Evolutionary conservation across 2,797 vertebrate genomes (phyloP).

Genomic region (Cossypha heuglini): DNA sequence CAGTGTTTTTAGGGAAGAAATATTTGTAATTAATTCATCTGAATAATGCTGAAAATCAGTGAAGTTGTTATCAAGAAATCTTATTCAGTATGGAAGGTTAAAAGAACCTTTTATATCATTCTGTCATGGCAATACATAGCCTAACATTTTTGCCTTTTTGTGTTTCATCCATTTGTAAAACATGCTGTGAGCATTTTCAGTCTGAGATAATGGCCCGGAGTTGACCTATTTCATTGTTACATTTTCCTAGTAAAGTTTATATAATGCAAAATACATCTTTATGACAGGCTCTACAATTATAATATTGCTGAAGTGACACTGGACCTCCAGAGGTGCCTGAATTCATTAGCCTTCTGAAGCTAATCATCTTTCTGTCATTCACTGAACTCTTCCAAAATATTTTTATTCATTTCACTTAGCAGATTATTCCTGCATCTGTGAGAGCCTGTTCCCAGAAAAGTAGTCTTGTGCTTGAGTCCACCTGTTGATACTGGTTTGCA

Average conservation of each 20-base stretch:
- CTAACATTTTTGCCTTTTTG: not conserved
- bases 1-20: not conserved
- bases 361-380: slow-evolving; percentile 36
- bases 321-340: slow-evolving; percentile 4
- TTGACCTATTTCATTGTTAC: slow-evolving; percentile 33
- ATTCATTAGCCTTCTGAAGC: slow-evolving; percentile 45
- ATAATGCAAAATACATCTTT: slow-evolving; percentile 49
- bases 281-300: slow-evolving; percentile 37
- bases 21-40: not conserved
- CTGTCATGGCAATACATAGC: not conserved
- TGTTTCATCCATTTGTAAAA: not conserved
- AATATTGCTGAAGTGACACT: slow-evolving; percentile 26
- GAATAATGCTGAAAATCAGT: not conserved
- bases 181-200: not conserved
- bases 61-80: not conserved
- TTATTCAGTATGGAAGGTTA: not conserved
- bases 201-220: not conserved
- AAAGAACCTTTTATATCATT: not conserved
- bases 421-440: not conserved
- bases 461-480: not conserved
- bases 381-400: slow-evolving; percentile 10
- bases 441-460: slow-evolving; percentile 25
- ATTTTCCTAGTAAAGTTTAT: slow-evolving; percentile 25
- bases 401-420: slow-evolving; percentile 13
- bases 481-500: slow-evolving; percentile 12